Base-by-base conservation (phyloP, 2,113 vertebrate genomes). In the Oryzias javanicus region DNA sequence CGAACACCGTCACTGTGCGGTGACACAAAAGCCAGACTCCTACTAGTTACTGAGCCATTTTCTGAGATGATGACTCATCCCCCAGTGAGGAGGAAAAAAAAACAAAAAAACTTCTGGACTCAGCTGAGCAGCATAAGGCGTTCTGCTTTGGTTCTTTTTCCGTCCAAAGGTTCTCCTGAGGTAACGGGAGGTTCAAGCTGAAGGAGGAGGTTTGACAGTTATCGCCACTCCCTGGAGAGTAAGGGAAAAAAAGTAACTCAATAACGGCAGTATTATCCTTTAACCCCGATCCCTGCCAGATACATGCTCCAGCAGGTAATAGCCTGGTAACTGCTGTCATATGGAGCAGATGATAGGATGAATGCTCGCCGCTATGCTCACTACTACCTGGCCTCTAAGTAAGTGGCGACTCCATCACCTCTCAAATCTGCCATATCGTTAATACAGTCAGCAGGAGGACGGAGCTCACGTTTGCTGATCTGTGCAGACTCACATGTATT, bases 301-400 rank as follows among this genome's bases (percentile, higher is more conserved):
- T 56, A 84, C 70, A 69, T 24, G 76, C 76, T 77, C 62, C 61
- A 69, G 48, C 76, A 40, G 70, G 69, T 74, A 69, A 27, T 47
- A 59, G 78, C 62, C 19, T 46, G 64, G 59, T 61, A 76, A 79
- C 72, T 44, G 67, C 46, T 72, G 78, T 76, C 80, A 64, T 73
- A 68, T 79, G 83, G 81, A 84, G 79, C 72, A 63, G 54, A 81
- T 80, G 81, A 84, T 81, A 74, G 75, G 77, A 72, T 80, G 67
- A 70, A 82, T 79, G 81, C 84, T 76, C 81, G 69, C 64, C 55
- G 68, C 72, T 58, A 53, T 62, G 60, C 64, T 65, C 72, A 44
- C 67, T 46, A 53, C 75, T 60, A 57, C 70, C 78, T 72, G 71
- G 35, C 65, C 64, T 74, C 76, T 75, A 80, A 82, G 72, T 75